Conservation (phyloP, 2,888 invertebrate species). For the Dryococelus australis region DNA sequence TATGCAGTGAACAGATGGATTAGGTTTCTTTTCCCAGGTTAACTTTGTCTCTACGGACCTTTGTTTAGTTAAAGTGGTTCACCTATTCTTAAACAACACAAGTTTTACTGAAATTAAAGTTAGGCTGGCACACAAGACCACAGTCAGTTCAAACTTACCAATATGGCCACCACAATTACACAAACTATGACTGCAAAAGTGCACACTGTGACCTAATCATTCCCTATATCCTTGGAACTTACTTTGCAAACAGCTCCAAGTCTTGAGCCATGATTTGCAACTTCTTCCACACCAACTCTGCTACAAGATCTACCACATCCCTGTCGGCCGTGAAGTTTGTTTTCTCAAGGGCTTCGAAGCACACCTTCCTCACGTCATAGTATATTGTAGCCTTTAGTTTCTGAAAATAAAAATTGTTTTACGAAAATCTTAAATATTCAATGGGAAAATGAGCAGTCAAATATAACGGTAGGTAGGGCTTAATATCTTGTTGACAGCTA, state of each 20-base stretch:
- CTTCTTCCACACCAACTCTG: conserved; percentile 68
- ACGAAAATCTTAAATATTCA: too few species aligned
- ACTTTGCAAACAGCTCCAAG: conserved; percentile 74
- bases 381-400: conserved; percentile 66
- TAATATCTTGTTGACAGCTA: too few species aligned
- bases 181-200: neutral
- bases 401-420: conserved; percentile 54
- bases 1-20: too few species aligned
- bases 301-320: conserved; percentile 66
- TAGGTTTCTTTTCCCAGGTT: too few species aligned
- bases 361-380: conserved; percentile 64
- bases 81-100: too few species aligned
- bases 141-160: neutral
- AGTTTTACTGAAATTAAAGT: too few species aligned
- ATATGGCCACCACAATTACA: neutral
- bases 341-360: conserved; percentile 63
- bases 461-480: too few species aligned
- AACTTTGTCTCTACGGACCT: too few species aligned
- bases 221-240: conserved; percentile 47
- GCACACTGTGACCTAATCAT: neutral
- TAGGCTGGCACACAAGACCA: neutral
- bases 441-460: too few species aligned
- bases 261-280: conserved; percentile 64
- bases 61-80: too few species aligned
- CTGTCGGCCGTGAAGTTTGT: conserved; percentile 63